Evolutionary conservation across 2,797 vertebrate genomes (phyloP).

Genomic region (Lacerta bilineata): DNA sequence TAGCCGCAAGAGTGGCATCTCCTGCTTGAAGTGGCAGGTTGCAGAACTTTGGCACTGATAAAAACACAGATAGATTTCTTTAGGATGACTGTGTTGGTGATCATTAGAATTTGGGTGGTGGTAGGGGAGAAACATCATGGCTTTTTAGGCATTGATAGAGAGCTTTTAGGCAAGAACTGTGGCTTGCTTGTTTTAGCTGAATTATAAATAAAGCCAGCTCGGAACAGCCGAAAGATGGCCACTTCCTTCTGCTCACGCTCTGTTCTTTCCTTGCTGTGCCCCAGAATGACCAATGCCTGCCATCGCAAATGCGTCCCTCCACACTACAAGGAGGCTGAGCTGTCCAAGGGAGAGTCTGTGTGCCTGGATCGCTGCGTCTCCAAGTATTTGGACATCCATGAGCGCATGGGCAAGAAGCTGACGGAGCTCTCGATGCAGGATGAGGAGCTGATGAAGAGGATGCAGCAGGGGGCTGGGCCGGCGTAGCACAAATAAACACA

Average conservation of each 20-base stretch:
- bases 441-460: conserved; percentile 92
- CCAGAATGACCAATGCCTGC: conserved; percentile 93
- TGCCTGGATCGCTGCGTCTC: conserved; percentile 97
- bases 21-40: background rate
- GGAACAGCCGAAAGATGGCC: background rate
- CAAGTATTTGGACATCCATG: conserved; percentile 97
- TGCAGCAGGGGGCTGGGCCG: conserved; percentile 77
- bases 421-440: conserved; percentile 96
- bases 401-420: conserved; percentile 93
- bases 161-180: background rate
- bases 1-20: background rate
- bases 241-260: background rate
- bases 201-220: background rate
- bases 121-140: background rate
- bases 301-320: conserved; percentile 96
- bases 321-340: conserved; percentile 95
- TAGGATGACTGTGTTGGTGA: background rate
- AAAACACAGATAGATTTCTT: background rate
- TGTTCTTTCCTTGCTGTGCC: background rate
- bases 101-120: background rate
- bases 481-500: conserved; percentile 55
- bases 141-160: background rate
- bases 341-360: conserved; percentile 93
- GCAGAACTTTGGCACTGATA: background rate
- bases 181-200: background rate